Evolutionary conservation across 1,140 invertebrate genomes (phyloP).

Genomic region (Aphelinus certus): DNA sequence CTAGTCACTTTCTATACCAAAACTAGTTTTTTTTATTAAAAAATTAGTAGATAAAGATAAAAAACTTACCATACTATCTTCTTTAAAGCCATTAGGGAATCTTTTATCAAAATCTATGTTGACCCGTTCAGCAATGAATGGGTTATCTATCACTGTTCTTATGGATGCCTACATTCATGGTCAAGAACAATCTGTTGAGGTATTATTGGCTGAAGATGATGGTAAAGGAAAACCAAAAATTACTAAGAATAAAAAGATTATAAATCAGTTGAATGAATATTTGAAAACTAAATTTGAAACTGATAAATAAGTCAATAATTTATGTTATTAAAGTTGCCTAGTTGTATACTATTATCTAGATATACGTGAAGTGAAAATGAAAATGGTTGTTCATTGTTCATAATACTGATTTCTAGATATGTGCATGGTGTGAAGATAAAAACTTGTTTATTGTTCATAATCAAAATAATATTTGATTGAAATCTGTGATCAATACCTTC

Average conservation of each 20-base stretch:
- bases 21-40: background rate
- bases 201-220: constrained; percentile 27
- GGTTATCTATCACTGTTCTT: constrained; percentile 22
- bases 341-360: no score
- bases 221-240: constrained; percentile 24
- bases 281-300: no score
- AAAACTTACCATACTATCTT: background rate
- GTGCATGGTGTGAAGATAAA: no score
- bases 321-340: no score
- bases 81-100: background rate
- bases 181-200: constrained; percentile 25
- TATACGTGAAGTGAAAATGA: no score
- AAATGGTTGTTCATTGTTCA: no score
- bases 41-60: background rate
- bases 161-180: constrained; percentile 13
- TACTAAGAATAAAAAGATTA: constrained; percentile 26
- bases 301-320: no score
- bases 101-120: constrained; percentile 31
- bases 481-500: no score
- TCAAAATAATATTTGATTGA: no score
- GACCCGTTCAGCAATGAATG: constrained; percentile 28
- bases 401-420: no score
- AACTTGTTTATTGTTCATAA: no score
- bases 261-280: background rate
- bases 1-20: background rate